Evolutionary conservation across 2,113 vertebrate genomes (phyloP), one percentile per base, ranked within the genome.

Genomic region (Sardina pilchardus): DNA sequence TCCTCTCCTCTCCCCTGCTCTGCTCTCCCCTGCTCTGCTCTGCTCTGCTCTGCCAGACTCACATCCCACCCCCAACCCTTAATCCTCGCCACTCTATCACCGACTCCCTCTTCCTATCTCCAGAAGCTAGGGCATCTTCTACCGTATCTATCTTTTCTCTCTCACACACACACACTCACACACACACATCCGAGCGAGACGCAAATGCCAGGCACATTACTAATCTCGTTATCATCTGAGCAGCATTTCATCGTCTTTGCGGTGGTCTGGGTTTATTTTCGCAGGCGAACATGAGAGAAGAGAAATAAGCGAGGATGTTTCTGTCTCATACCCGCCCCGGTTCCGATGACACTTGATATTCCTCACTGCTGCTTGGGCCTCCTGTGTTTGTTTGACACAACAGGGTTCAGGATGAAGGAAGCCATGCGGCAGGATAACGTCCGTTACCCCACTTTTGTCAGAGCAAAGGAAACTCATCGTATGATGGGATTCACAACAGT

Each of bases 1-100:
- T 71, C 63, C 30, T 36, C 67, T 75, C 4, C 53, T 56, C 53
- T 59, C 21, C 48, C 17, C 48, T 50, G 10, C 53, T 30, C 63
- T 34, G 26, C 63, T 34, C 63, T 71, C n/a, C 63, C 34, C 42
- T 87, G 48, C 71, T 81, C 63, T 71, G 26, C 30, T 36, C 67
- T 75, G 0, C 53, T 56, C 53, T 59, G 53, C 48, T 50, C 48
- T 50, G 10, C 53, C 19, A 56, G 53, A 19, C 19, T 56, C 21
- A 24, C 53, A 24, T 21, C 1, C 1, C 21, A 59, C 53, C 53
- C 53, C 19, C 21, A 59, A 1, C 6, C 6, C 53, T 59, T 59
- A 59, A 59, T 53, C 50, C 50, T 14, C 16, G 1, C 59, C n/a
- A 9, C 6, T 24, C 59, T 4, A 6, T 3, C 30, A 30, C 63